Evolutionary conservation across 2,797 vertebrate species (phyloP), one percentile per base, ranked within the genome.

Genomic region (Acanthiza pusilla): DNA sequence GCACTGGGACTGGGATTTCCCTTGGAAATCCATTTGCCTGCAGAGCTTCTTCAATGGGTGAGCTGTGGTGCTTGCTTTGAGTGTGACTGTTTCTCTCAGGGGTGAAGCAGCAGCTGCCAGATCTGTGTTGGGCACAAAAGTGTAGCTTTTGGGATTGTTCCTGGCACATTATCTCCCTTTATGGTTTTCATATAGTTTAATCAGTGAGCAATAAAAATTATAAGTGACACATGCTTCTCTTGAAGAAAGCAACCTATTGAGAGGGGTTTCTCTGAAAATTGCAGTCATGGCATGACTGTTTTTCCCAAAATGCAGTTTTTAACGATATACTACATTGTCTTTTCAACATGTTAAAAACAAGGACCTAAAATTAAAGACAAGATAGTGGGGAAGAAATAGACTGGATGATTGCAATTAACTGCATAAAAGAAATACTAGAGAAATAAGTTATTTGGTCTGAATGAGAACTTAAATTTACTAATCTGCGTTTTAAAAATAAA

Each of bases 21-120:
- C 67, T 34, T 27, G 47, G 74, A 70, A 88, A 66, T 50, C 67
- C 32, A 0, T 12, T 26, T 1, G 1, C 20, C n/a, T 26, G 19
- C 36, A 5, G 68, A 75, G 50, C 19, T 89, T 43, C 53, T 34
- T 13, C 72, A 40, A 0, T 0, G 6, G 55, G 45, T 20, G 58
- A 36, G 47, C 74, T 30, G 55, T 12, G 51, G 27, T 16, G 32
- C 40, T 6, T 0, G 0, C 0, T 16, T 42, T 30, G 22, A 42
- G 13, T 2, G 4, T 0, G 1, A 5, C 20, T 30, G 5, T 7
- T 68, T 40, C 61, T 32, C 8, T 36, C 25, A 27, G 57, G 40
- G 21, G 18, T 16, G n/a, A n/a, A 85, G 51, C 25, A 75, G 75
- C 34, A 67, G 17, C 53, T 72, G 53, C 45, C n/a, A 27, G 12